These are phyloP conservation scores for Pygoscelis adeliae DNA, from an alignment of 2,113 vertebrate genomes.

Conservation along the genomic window DNA sequence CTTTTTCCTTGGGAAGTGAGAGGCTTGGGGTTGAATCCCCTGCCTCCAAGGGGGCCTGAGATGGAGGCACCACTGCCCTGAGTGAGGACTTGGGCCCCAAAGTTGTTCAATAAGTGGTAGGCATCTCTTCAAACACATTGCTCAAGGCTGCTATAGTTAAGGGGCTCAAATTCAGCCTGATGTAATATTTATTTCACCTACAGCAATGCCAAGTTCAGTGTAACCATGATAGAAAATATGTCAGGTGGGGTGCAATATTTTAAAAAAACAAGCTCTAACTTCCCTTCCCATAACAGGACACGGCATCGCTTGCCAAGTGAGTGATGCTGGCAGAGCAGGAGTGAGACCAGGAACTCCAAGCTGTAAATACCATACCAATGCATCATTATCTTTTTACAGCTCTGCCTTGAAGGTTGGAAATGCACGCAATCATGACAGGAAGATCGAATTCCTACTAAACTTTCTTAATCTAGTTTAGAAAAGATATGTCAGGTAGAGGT, in stretches of 20 bases:
- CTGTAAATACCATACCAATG: not conserved
- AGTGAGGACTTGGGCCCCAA: not conserved
- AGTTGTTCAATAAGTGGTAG: not conserved
- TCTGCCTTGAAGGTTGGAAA: not conserved
- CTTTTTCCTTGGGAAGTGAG: not conserved
- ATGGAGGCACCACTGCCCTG: not conserved
- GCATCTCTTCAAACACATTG: not conserved
- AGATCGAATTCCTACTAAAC: not conserved
- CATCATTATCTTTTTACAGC: not conserved
- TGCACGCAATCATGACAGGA: not conserved
- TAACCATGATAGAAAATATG: accelerated
- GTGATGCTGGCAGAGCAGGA: not conserved
- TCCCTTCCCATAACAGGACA: not conserved
- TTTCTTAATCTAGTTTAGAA: not conserved
- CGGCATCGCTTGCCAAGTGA: not conserved
- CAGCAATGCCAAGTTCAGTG: not conserved
- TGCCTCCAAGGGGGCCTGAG: not conserved
- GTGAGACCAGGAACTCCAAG: not conserved
- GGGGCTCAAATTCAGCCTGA: not conserved
- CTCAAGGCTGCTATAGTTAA: not conserved
- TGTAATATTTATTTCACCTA: not conserved
- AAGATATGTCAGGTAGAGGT: not conserved
- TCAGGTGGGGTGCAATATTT: not conserved
- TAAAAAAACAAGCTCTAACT: not conserved
- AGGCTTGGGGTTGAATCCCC: not conserved